Evolutionary conservation across 2,888 invertebrate species (phyloP), one percentile per base, ranked within the genome.

Genomic region (Dichetophora obliterata): DNA sequence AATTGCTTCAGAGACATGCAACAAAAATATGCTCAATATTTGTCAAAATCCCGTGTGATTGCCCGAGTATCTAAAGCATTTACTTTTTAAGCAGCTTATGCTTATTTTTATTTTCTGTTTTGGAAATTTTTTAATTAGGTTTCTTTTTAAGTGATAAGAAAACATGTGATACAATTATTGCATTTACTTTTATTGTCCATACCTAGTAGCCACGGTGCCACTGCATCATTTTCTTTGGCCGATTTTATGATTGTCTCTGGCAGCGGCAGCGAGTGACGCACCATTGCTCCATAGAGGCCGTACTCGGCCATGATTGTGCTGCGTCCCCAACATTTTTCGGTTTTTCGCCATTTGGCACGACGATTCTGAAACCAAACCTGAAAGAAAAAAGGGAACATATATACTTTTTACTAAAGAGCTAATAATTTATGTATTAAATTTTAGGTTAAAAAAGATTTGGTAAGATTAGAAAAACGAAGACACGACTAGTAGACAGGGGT

Each of bases 221-320:
- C 99, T 83, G 96, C 95, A 89, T 98, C 96, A 90, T 96, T 96
- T 85, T 97, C 97, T 91, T 98, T 98, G 89, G 97, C 98, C 89
- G 97, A 96, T 91, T 99, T 98, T 85, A 99, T 93, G 87, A 99
- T 99, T 82, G 98, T 99, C 86, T 99, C 99, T 1, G 99, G 99
- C 82, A 99, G 93, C 0, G 99, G 99, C 81, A 99, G 92, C 68
- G 98, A 98, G 91, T 99, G 99, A 80, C 99, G 93, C 82, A 99
- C 99, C 99, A 99, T 99, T 83, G 99, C 99, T 0, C 99, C 99
- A 90, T 99, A 99, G 71, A 99, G 92, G 3, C 99, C 99, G 89
- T 99, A 99, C 90, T 99, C 99, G 82, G 99, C 99, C 99, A 99
- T 99, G 88, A 99, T 99, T 84, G 99, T 99, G 88, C 98, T 97